Percentiles rank a stretch among this genome's conserved stretches.
These are phyloP conservation scores for Anodontia alba DNA, from an alignment of 2,888 invertebrate species.

Conservation along the genomic window DNA sequence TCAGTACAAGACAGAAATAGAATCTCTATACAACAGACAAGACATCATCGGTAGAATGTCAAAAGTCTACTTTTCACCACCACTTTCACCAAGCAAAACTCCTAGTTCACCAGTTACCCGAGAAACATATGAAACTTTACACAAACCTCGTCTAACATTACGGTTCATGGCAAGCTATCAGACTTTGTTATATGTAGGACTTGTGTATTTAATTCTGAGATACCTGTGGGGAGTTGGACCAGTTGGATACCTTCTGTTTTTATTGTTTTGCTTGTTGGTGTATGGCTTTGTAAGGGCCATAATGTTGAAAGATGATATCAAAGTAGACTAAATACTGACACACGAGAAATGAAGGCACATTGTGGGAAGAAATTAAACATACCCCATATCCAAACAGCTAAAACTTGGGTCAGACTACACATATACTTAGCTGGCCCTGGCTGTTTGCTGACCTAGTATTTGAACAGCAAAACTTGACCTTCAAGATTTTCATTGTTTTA, in stretches of 20 bases:
- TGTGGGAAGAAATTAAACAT: too few relatives aligned
- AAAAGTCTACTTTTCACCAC: conserved; percentile 73
- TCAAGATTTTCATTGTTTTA: too few relatives aligned
- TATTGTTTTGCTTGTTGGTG: conserved; percentile 57
- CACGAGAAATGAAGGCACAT: too few relatives aligned
- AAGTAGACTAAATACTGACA: conserved; percentile 29
- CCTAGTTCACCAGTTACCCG: conserved; percentile 66
- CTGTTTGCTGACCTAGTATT: too few relatives aligned
- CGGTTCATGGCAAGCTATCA: conserved; percentile 89
- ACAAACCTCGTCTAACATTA: conserved; percentile 77
- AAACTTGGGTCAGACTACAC: too few relatives aligned
- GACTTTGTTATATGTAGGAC: conserved; percentile 87
- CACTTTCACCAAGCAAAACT: conserved; percentile 82
- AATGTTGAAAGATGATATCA: conserved; percentile 26
- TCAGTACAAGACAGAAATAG: conserved; percentile 90
- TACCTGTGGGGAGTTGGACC: conserved; percentile 71
- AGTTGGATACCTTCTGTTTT: conserved; percentile 66
- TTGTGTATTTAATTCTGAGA: conserved; percentile 84
- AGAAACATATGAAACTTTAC: conserved; percentile 45
- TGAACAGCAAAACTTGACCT: too few relatives aligned
- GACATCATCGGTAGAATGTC: conserved; percentile 75
- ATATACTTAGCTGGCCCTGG: too few relatives aligned
- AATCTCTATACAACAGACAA: conserved; percentile 86
- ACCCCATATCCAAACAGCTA: too few relatives aligned
- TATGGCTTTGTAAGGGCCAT: conserved; percentile 69